These are phyloP conservation scores for Hanleya hanleyi DNA, from an alignment of 2,888 invertebrate species.

Conservation along the genomic window DNA sequence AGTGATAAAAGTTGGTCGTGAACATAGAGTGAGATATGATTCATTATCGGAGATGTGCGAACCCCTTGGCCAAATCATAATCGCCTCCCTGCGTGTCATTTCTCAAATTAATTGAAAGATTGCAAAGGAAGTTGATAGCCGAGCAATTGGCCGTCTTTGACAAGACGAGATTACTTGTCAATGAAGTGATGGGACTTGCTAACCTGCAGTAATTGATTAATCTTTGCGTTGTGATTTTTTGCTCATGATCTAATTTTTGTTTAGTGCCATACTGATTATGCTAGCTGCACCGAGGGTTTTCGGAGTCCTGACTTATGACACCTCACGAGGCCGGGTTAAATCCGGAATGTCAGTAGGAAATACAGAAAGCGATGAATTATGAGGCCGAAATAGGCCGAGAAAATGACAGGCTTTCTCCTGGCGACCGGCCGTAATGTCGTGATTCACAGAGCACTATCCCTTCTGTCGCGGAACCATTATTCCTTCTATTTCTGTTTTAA, in stretches of 20 bases:
- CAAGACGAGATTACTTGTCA: neutral
- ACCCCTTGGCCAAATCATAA: neutral
- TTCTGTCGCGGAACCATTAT: neutral
- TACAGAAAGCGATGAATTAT: slow-evolving; percentile 1
- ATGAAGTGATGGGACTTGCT: neutral
- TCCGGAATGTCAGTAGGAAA: neutral
- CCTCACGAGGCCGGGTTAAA: neutral
- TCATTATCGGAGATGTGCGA: neutral
- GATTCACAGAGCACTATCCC: neutral
- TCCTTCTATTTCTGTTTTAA: neutral
- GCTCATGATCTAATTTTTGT: slow-evolving; percentile 6
- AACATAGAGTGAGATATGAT: neutral
- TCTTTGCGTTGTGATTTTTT: neutral
- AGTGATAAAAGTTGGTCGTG: neutral
- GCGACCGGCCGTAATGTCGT: neutral
- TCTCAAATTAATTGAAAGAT: slow-evolving; percentile 12
- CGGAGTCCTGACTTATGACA: slow-evolving; percentile 10
- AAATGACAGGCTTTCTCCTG: neutral
- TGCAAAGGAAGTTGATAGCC: slow-evolving; percentile 2
- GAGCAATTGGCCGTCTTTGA: neutral
- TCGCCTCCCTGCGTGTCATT: neutral
- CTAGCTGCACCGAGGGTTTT: neutral
- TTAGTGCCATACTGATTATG: neutral
- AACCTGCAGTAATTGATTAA: slow-evolving; percentile 1
- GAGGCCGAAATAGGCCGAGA: neutral